Base-by-base conservation (phyloP, 1,140 invertebrate genomes). In the Drosophila carrolli region DNA sequence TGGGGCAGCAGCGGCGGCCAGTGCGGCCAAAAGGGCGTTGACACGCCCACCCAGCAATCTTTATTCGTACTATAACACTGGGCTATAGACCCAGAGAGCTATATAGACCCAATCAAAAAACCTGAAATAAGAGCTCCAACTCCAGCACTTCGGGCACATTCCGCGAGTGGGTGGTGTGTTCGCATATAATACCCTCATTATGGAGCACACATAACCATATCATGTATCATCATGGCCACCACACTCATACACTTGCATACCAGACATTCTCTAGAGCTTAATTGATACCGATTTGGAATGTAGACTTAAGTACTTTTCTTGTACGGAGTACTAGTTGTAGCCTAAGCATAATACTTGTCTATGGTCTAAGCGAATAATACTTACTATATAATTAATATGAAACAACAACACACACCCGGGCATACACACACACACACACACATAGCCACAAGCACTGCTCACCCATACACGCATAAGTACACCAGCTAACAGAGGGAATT, bases 31-130 rank as follows among this genome's bases (percentile, higher is more conserved):
- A 50, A 59, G 91, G 2, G 90, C 86, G 1, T 46, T 92, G 7
- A 92, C 83, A 4, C 86, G 86, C 1, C 57, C 81, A 5, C 78
- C 86, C 13, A 74, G 68, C 62, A 75, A 56, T 27, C 54, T 86
- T 8, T 90, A 92, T 44, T 86, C 83, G 14, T 92, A 89, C 51
- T 92, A 86, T 44, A 91, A 91, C 83, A 81, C 85, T 6, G 83
- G 91, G 16, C 61, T 91, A 55, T 92, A 90, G 40, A 40, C 13
- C 10, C 4, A 9, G 16, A 14, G 23, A 3, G 16, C 16, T 23
- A 23, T 23, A 10, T 8, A 48, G 6, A 8, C 16, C 7, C 9
- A 14, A 14, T 8, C 8, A 14, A 13, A 14, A 13, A 23, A 41
- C 51, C 53, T 55, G 13, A 41, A 41, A 27, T 40, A n/a, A 29